Conservation (phyloP, 2,888 invertebrate genomes). For the Pardosa pseudoannulata region DNA sequence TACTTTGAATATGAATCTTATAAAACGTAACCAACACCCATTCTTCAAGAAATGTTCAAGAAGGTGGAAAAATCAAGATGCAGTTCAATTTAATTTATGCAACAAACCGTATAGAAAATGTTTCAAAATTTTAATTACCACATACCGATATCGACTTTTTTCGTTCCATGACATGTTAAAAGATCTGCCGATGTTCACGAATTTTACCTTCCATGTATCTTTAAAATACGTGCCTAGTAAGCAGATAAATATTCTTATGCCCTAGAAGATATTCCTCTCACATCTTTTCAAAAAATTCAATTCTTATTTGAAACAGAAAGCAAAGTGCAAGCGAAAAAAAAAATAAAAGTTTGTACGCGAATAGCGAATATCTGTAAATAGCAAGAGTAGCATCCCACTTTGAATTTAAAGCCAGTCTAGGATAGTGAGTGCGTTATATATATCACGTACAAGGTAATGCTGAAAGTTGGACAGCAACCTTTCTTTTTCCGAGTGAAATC, state of each 20-base stretch:
- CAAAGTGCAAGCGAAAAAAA: not conserved
- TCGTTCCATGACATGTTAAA: not conserved
- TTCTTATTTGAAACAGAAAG: conserved; percentile 12
- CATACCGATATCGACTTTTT: not conserved
- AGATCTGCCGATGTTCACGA: not conserved
- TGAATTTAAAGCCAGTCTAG: not conserved
- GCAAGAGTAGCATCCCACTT: not conserved
- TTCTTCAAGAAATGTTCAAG: too few species aligned
- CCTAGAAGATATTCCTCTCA: not conserved
- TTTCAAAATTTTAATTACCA: not conserved
- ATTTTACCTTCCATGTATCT: not conserved
- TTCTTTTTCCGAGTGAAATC: not conserved
- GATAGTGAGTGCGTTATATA: not conserved
- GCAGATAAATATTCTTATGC: not conserved
- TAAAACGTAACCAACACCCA: too few species aligned
- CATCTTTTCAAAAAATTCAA: not conserved
- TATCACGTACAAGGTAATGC: not conserved
- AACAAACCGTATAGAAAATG: too few species aligned
- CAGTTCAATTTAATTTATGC: too few species aligned
- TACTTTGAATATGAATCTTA: too few species aligned
- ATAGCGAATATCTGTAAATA: conserved; percentile 14
- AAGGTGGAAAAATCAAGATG: too few species aligned
- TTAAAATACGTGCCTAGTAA: not conserved
- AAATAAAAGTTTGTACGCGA: conserved; percentile 4
- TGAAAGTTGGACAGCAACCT: not conserved